Conservation (phyloP, 2,797 vertebrate species). For the Epinephelus awoara region DNA sequence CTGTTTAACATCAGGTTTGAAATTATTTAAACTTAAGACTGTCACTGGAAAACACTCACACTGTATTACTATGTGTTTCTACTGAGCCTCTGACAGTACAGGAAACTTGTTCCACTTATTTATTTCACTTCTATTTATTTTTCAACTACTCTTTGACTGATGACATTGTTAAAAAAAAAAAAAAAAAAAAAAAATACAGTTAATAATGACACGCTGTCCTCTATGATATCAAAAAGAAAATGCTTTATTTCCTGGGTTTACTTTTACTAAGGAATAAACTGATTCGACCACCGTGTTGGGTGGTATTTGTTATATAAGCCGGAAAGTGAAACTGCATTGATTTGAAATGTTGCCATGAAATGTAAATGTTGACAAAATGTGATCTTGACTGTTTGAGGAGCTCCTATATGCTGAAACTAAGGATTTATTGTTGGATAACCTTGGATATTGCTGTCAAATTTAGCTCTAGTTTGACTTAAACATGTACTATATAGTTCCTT, state of each 20-base stretch:
- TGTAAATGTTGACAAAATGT: conserved; percentile 78
- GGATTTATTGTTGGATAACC: conserved; percentile 83
- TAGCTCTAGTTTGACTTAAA: conserved; percentile 96
- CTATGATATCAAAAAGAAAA: conserved; percentile 20
- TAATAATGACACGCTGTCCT: conserved; percentile 23
- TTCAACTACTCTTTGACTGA: conserved; percentile 46
- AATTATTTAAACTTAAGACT: conserved; percentile 34
- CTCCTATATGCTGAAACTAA: conserved; percentile 74
- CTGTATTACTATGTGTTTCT: conserved; percentile 27
- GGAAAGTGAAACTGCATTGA: conserved; percentile 53
- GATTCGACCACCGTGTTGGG: conserved; percentile 30
- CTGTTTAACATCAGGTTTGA: conserved; percentile 15
- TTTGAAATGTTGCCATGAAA: conserved; percentile 72
- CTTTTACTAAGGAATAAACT: conserved; percentile 40
- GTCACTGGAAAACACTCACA: conserved; percentile 38
- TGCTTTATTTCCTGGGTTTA: conserved; percentile 46
- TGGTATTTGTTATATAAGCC: conserved; percentile 49
- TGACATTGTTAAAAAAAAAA: conserved; percentile 28
- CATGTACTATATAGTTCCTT: conserved; percentile 99
- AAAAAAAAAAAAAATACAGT: neutral
- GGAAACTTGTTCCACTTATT: conserved; percentile 36
- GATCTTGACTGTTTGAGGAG: conserved; percentile 79
- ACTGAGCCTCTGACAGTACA: conserved; percentile 24
- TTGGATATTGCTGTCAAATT: conserved; percentile 86
- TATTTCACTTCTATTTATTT: conserved; percentile 60